Conservation (phyloP, 1,140 invertebrate genomes). For the Medauroidea extradentata region DNA sequence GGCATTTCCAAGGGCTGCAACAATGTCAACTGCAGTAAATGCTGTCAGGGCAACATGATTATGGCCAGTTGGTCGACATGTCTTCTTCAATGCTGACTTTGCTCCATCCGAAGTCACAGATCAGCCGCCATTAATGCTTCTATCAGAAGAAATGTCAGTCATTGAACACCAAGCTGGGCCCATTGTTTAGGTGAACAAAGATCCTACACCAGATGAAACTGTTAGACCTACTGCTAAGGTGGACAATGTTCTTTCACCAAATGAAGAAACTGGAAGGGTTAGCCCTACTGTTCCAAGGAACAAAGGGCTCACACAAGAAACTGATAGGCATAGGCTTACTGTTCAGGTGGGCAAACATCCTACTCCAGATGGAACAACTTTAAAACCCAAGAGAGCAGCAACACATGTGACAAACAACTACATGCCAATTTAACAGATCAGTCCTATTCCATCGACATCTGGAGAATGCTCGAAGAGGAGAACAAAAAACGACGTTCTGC, state of each 20-base stretch:
- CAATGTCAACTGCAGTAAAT: slow-evolving; percentile 36
- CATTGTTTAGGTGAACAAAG: no score
- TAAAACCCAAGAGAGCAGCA: not conserved
- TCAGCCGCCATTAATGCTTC: not conserved
- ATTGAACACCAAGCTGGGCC: no score
- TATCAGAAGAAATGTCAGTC: not conserved
- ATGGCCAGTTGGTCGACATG: slow-evolving; percentile 36
- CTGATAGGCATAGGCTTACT: not conserved
- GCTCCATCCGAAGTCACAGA: slow-evolving; percentile 2
- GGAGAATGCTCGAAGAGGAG: not conserved
- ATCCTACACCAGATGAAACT: no score
- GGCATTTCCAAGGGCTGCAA: slow-evolving; percentile 37
- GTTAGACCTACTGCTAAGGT: no score
- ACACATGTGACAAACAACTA: not conserved
- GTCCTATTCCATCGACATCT: not conserved
- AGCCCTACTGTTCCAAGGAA: no score
- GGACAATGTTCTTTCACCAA: no score
- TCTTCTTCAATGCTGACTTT: slow-evolving; percentile 34
- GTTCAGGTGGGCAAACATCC: not conserved
- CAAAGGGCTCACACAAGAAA: no score
- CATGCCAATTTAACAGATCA: not conserved
- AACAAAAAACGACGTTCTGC: not conserved
- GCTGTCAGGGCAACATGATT: slow-evolving; percentile 40
- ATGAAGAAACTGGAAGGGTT: no score
- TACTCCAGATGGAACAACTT: not conserved